Percentiles rank a stretch among this genome's conserved stretches.
Evolutionary conservation across 2,888 invertebrate genomes (phyloP).

Genomic region (Hypomecis punctinalis): DNA sequence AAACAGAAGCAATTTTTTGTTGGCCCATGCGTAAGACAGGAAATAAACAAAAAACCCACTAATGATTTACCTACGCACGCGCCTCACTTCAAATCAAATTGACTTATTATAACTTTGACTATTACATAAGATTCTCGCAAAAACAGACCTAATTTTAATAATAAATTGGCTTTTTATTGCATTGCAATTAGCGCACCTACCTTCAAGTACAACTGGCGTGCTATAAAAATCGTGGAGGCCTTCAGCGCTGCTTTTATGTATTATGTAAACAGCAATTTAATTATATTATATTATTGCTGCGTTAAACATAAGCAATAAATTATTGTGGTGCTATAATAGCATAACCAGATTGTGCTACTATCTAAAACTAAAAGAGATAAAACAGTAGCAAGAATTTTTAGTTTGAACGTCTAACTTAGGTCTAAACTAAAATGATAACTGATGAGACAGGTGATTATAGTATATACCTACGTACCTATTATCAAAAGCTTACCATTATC

Average conservation of each 20-base stretch:
- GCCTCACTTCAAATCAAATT: slow-evolving; percentile 3
- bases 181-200: slow-evolving; percentile 17
- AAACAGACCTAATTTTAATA: slow-evolving; percentile 17
- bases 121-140: slow-evolving; percentile 12
- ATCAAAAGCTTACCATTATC: too few species aligned
- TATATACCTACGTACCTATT: too few species aligned
- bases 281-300: slow-evolving; percentile 3
- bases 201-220: slow-evolving; percentile 16
- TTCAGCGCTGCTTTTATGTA: slow-evolving; percentile 14
- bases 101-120: slow-evolving; percentile 6
- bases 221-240: slow-evolving; percentile 19
- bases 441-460: too few species aligned
- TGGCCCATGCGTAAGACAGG: not conserved
- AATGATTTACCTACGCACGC: slow-evolving; percentile 9
- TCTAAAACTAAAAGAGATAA: too few species aligned
- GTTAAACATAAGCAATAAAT: not conserved
- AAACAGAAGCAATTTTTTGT: slow-evolving; percentile 1
- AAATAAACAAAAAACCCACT: slow-evolving; percentile 8
- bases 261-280: slow-evolving; percentile 14
- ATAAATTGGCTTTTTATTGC: slow-evolving; percentile 19
- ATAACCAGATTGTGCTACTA: too few species aligned
- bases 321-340: too few species aligned
- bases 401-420: too few species aligned
- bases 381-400: too few species aligned
- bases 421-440: too few species aligned